Conservation (phyloP, 2,888 invertebrate genomes). For the Caenorhabditis macrosperma region DNA sequence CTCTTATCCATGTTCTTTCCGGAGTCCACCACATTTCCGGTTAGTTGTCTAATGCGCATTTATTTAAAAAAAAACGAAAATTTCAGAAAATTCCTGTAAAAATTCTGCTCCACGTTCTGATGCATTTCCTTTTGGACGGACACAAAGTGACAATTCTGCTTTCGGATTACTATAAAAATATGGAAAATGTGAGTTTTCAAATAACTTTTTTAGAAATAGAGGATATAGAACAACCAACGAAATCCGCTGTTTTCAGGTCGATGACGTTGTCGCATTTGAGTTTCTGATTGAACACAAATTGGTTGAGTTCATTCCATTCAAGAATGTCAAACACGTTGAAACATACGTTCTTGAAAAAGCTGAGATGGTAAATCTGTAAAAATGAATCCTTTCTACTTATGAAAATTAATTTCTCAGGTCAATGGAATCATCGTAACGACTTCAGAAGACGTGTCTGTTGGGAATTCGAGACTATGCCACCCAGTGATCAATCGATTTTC, state of each 20-base stretch:
- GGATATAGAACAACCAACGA: too few relatives aligned
- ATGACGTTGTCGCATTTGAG: not conserved
- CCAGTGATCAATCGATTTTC: constrained; percentile 12
- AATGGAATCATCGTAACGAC: constrained; percentile 5
- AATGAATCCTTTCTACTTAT: not conserved
- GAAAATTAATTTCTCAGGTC: not conserved
- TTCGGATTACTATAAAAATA: not conserved
- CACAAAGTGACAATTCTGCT: not conserved
- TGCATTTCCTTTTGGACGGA: constrained; percentile 17
- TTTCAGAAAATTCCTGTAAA: constrained; percentile 2
- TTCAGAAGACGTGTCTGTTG: not conserved
- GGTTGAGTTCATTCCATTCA: not conserved
- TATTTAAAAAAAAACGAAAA: not conserved
- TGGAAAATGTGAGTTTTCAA: too few relatives aligned
- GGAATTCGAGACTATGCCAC: not conserved
- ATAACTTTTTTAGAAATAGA: too few relatives aligned
- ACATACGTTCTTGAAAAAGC: not conserved
- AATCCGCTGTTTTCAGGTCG: not conserved
- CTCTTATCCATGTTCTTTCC: not conserved
- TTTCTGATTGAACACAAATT: not conserved
- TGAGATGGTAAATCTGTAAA: constrained; percentile 1
- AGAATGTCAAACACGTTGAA: not conserved
- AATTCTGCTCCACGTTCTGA: constrained; percentile 3
- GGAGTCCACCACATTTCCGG: not conserved
- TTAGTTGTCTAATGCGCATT: not conserved